Evolutionary conservation across 1,140 invertebrate genomes (phyloP).

Genomic region (Pararge aegeria): DNA sequence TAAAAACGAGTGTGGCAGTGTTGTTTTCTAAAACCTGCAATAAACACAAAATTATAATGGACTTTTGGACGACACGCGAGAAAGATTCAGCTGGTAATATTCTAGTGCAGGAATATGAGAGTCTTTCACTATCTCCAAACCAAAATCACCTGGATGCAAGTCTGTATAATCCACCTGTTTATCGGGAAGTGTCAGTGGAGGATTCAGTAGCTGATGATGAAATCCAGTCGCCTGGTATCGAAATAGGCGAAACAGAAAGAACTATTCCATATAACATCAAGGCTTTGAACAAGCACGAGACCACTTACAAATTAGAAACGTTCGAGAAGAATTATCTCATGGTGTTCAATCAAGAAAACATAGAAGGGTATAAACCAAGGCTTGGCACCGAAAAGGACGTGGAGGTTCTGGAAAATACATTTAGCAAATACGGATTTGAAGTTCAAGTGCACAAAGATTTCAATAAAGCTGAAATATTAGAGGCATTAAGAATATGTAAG

Average conservation of each 20-base stretch:
- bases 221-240: not conserved
- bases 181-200: not conserved
- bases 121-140: not conserved
- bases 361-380: conserved; percentile 47
- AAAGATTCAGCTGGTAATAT: not conserved
- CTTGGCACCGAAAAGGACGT: conserved; percentile 59
- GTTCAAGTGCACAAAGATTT: conserved; percentile 44
- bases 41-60: not conserved
- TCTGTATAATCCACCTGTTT: not conserved
- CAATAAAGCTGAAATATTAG: conserved; percentile 46
- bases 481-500: conserved; percentile 48
- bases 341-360: conserved; percentile 60
- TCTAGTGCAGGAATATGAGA: not conserved
- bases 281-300: conserved; percentile 47
- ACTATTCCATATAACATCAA: conserved; percentile 33
- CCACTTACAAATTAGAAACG: conserved; percentile 61
- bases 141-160: not conserved
- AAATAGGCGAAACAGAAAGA: not conserved
- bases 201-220: not conserved
- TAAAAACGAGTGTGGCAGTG: not conserved
- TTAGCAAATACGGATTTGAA: conserved; percentile 52
- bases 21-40: not conserved
- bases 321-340: conserved; percentile 59
- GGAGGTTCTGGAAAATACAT: conserved; percentile 42
- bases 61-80: not conserved